Conservation (phyloP, 1,140 invertebrate genomes). For the Aphis gossypii region DNA sequence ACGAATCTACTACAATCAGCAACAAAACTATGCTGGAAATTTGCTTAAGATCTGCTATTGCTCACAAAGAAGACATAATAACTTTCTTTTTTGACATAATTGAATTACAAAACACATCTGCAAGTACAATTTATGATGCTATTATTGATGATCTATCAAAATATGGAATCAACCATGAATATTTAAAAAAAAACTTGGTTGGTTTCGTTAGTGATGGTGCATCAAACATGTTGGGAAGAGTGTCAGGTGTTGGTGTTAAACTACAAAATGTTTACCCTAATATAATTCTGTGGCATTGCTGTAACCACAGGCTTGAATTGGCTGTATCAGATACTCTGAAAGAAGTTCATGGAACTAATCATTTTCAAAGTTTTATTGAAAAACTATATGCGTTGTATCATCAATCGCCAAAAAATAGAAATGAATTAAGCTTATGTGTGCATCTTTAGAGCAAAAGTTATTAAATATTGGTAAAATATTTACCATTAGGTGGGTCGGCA, state of each 20-base stretch:
- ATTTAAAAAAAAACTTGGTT: constrained; percentile 5
- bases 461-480: constrained; percentile 20
- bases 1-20: neutral
- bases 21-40: constrained; percentile 7
- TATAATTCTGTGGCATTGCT: constrained; percentile 23
- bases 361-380: neutral
- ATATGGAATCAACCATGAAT: neutral
- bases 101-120: neutral
- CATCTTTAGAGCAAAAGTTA: neutral
- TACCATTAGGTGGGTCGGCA: neutral
- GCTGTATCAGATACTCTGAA: neutral
- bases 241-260: neutral
- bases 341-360: neutral
- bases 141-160: neutral
- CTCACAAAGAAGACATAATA: neutral
- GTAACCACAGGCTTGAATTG: neutral
- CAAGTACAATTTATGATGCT: constrained; percentile 3
- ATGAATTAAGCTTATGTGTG: neutral
- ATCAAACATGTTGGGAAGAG: neutral
- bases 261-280: constrained; percentile 15
- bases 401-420: neutral
- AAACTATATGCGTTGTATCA: constrained; percentile 11
- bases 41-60: neutral
- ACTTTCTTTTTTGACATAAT: constrained; percentile 1
- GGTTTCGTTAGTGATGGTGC: neutral